Base-by-base conservation (phyloP, 2,888 invertebrate genomes). In the Nemapogon koenigi region DNA sequence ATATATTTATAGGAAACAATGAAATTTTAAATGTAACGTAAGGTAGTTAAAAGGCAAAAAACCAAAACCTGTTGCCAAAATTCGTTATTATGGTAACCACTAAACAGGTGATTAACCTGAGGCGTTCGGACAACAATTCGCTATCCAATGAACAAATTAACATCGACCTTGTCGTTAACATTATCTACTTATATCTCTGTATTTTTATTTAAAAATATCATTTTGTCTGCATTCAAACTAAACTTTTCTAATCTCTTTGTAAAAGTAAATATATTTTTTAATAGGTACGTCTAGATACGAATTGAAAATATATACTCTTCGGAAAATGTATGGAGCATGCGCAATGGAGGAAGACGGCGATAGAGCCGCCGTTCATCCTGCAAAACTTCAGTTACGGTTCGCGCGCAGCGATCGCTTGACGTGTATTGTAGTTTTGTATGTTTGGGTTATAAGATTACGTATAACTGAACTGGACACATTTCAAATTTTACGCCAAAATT, bases 401-500 rank as follows among this genome's bases (percentile, higher is more conserved):
- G 70, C 59, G 59, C 63, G 64, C 53, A 62, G 65, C 51, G 59
- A 51, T 4, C 50, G 66, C 48, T 59, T 54, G 75, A 55, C 46
- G 57, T 50, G 53, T 57, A n/a, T n/a, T n/a, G n/a, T n/a, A n/a
- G n/a, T n/a, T n/a, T n/a, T n/a, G n/a, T n/a, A n/a, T n/a, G n/a
- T n/a, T n/a, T n/a, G n/a, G n/a, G n/a, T n/a, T n/a, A n/a, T n/a
- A n/a, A n/a, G n/a, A n/a, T n/a, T n/a, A n/a, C 44, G 39, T 39
- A 40, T 49, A 46, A 49, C 53, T 52, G 56, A 56, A 62, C 53
- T 10, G 64, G 63, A 67, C 76, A 76, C 76, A 70, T 76, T 75
- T 78, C 75, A 65, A 72, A 72, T 78, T 78, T 76, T 69, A 67
- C 67, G 67, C 56, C 65, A 70, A 76, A 78, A 68, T 75, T 76